These are phyloP conservation scores for Pangasius krempfi DNA, from an alignment of 2,797 vertebrate species.

Conservation along the genomic window DNA sequence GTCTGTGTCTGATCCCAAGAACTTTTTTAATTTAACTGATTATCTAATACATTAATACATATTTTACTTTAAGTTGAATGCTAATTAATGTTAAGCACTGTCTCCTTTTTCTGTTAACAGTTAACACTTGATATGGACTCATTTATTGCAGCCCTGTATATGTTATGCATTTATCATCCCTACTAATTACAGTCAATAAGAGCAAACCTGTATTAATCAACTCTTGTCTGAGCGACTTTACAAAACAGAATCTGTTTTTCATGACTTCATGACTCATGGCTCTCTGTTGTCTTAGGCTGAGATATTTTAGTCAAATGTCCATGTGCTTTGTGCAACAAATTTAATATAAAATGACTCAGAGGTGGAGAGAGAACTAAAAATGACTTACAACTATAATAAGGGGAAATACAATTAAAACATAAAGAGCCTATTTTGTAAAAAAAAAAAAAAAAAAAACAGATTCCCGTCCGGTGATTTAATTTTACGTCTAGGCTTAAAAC, in stretches of 20 bases:
- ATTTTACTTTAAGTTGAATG: background rate
- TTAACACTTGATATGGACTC: background rate
- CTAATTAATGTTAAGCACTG: background rate
- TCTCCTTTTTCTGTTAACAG: background rate
- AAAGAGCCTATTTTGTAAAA: background rate
- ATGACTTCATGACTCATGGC: background rate
- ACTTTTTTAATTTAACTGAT: background rate
- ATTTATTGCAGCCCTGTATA: background rate
- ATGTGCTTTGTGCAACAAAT: background rate
- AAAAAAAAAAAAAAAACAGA: background rate
- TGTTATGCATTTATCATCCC: background rate
- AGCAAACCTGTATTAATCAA: background rate
- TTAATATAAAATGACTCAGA: background rate
- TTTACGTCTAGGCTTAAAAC: background rate
- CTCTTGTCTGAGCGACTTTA: background rate
- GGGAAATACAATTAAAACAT: background rate
- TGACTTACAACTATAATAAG: conserved; percentile 1
- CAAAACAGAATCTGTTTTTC: background rate
- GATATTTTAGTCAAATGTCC: background rate
- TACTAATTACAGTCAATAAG: background rate
- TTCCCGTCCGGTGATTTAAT: background rate
- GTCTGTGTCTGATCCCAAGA: background rate
- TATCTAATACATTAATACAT: background rate
- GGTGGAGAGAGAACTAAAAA: background rate
- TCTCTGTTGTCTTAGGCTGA: background rate